Conservation (phyloP, 2,113 vertebrate species). For the Malurus elegans region DNA sequence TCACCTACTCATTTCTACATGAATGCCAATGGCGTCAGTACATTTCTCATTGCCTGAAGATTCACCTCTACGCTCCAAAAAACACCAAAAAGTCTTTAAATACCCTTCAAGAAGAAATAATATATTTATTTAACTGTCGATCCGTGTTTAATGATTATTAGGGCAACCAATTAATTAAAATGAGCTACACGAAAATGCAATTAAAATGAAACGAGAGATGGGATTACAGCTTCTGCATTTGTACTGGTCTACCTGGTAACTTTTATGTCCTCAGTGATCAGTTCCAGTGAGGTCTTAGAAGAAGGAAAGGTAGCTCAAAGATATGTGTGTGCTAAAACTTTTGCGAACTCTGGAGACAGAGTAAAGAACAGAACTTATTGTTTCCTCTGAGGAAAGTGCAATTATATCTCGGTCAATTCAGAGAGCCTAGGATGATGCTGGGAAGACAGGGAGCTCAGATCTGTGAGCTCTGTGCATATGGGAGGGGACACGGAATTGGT, state of each 20-base stretch:
- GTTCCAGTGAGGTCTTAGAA: neutral
- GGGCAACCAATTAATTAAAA: constrained; percentile 20
- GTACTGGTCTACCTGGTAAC: neutral
- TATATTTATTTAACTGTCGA: constrained; percentile 9
- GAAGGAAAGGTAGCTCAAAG: neutral
- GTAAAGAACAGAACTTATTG: neutral
- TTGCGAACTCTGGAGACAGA: neutral
- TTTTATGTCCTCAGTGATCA: neutral
- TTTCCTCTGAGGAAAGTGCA: neutral
- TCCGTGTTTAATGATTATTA: constrained; percentile 15
- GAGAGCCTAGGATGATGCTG: accelerated
- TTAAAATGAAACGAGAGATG: neutral
- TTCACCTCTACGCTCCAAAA: neutral
- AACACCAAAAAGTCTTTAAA: neutral
- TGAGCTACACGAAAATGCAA: neutral
- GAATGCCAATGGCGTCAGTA: neutral
- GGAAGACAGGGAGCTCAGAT: neutral
- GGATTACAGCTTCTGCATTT: neutral
- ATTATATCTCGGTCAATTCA: neutral
- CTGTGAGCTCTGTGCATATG: neutral
- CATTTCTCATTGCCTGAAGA: neutral
- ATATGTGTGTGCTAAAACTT: neutral
- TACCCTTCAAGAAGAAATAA: neutral
- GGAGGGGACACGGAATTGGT: neutral
- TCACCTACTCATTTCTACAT: neutral